These are phyloP conservation scores for Sebastes hubbsi DNA, from an alignment of 2,797 vertebrate genomes.

Conservation along the genomic window DNA sequence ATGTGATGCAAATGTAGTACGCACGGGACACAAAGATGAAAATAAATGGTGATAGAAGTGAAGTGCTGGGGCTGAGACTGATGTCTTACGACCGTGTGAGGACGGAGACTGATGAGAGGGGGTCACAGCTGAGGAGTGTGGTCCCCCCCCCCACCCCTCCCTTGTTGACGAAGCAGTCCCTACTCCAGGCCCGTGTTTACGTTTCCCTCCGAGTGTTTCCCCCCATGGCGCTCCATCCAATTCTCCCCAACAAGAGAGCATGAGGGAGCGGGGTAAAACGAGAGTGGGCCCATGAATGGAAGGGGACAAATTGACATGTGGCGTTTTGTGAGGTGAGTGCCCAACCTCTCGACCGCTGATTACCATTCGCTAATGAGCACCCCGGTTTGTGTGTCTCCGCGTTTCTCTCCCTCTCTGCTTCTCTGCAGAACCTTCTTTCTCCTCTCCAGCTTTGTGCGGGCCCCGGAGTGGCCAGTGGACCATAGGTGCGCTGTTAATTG, in stretches of 20 bases:
- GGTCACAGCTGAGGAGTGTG: constrained; percentile 51
- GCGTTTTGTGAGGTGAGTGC: constrained; percentile 82
- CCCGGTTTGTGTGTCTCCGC: constrained; percentile 63
- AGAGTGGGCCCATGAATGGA: constrained; percentile 72
- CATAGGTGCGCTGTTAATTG: constrained; percentile 82
- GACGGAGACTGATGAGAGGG: constrained; percentile 15
- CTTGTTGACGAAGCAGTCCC: constrained; percentile 51
- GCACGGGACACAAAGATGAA: not conserved
- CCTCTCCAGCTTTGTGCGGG: constrained; percentile 76
- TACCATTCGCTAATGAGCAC: constrained; percentile 88
- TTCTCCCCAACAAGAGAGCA: constrained; percentile 70
- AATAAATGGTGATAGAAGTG: not conserved
- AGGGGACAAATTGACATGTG: constrained; percentile 84
- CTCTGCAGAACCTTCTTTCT: constrained; percentile 69
- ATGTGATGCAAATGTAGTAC: fast-evolving
- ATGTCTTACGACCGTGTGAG: not conserved
- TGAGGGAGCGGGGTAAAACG: constrained; percentile 55
- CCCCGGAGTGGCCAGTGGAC: constrained; percentile 64
- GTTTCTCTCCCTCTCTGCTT: constrained; percentile 57
- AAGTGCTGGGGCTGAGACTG: not conserved
- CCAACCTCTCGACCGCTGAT: constrained; percentile 81
- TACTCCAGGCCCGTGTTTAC: constrained; percentile 74
- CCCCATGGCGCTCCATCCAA: constrained; percentile 75
- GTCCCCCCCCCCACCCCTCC: not conserved
- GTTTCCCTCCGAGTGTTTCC: constrained; percentile 75